Base-by-base conservation (phyloP, 2,797 vertebrate genomes). In the Siniperca scherzeri region DNA sequence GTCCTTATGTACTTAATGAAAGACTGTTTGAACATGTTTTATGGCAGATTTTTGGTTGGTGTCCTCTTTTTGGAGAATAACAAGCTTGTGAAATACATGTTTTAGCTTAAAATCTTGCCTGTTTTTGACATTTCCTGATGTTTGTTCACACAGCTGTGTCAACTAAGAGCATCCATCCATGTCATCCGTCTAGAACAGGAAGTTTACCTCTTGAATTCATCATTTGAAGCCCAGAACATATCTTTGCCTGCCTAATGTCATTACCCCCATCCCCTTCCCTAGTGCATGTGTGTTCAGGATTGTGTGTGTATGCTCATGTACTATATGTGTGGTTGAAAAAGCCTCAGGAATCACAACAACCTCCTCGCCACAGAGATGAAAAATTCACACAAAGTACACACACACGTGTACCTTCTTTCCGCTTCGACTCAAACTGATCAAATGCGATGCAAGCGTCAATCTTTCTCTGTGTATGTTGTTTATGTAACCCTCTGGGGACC, bases 401-500 rank as follows among this genome's bases (percentile, higher is more conserved):
- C 33, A 72, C 42, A 21, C 27, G 1, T 21, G 55, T n/a, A 77
- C 40, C 33, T 19, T 72, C 57, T 73, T 66, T n/a, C 53, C 1
- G 4, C 64, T 52, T 80, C 33, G 1, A 21, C 70, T 87, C 59
- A 44, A 12, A 30, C 75, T 52, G 55, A 86, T 78, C 65, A 89
- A 88, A 88, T 70, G 80, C 12, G 60, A 89, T 69, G 74, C 83
- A 70, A 77, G 73, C 68, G 36, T 88, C 83, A 71, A 66, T 79
- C 79, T 75, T 70, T 79, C 70, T 86, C 22, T 17, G 61, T 78
- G 81, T 46, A 12, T 61, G 50, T 79, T 84, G 84, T 90, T 94
- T 90, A 92, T 79, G 82, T 93, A 92, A 90, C 84, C 85, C 92
- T 85, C 83, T 36, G 80, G 85, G 83, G 89, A 87, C 78, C 87